Base-by-base conservation (phyloP, 2,113 vertebrate genomes). In the Hippolais icterina region DNA sequence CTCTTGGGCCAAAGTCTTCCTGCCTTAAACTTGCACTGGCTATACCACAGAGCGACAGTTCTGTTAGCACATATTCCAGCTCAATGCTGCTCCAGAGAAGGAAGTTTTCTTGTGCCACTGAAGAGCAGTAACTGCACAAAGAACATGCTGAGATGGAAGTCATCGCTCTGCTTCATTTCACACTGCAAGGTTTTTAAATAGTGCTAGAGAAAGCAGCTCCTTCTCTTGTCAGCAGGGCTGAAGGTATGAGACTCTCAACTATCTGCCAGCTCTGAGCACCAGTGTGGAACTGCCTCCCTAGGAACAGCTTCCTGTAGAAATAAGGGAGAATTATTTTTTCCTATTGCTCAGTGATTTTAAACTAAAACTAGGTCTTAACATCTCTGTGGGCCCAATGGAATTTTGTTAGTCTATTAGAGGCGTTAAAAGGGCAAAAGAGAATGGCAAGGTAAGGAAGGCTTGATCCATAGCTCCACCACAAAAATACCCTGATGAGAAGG, bases 371-470 rank as follows among this genome's bases (percentile, higher is more conserved):
- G 10, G 15, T 46, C 52, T 50, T 44, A 22, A 50, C 15, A 19
- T 4, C 49, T 59, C 44, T 15, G 14, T 2, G 1, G 72, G 33
- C 60, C 12, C 0, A 0, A 35, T 0, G 11, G 65, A 61, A 18
- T 53, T 59, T 8, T 22, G 8, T 22, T 29, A 7, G 8, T 15
- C 56, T 66, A 5, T 7, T 6, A 31, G 39, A 19, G 15, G n/a
- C 89, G 47, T 35, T 13, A 20, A 28, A 63, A 60, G 6, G 4
- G 8, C 2, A 3, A 12, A 49, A 59, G n/a, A 61, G 5, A 15
- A n/a, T 10, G 23, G 28, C 28, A 49, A 68, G 16, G 27, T 42
- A 50, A 50, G 56, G 41, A 12, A 12, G 25, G 24, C 31, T 60
- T 12, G 18, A 53, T 33, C 59, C 31, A 7, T 0, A 22, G 54